Base-by-base conservation (phyloP, 23 tunicate genomes). In the Phallusia fumigata region DNA sequence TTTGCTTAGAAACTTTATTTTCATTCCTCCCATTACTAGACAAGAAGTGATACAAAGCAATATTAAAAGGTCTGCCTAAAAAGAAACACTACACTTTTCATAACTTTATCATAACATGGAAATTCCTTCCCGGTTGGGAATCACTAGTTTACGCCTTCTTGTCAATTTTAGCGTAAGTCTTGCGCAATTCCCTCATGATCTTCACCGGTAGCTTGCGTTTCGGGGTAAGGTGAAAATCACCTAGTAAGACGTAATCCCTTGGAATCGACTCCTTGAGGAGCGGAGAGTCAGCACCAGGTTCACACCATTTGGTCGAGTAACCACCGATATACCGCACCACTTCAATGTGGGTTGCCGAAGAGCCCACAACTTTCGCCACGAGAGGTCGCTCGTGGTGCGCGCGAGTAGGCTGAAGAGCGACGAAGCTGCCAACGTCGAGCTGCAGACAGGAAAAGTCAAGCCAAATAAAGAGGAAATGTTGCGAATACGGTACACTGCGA, bases 361-460 rank as follows among this genome's bases (percentile, higher is more conserved):
- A n/a, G 24, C 65, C 11, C 0, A 85, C 78, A 12, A 79, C 78
- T 44, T 85, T 85, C 16, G 75, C 88, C 83, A 85, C 65, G 2
- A 85, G 83, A 21, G 88, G 88, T 18, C 88, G 88, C 44, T 85
- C 88, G 36, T 19, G 65, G 82, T 80, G 65, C 50, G 78, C 65
- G 5, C 79, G 65, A 10, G 28, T n/a, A 0, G 88, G 88, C 52
- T 79, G 78, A n/a, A 85, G 31, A 28, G 88, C 88, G 30, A 85
- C 83, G 35, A 85, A 49, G 6, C 78, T 75, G 65, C 65, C 45
- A 19, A 34, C 76, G 3, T 65, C 26, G 44, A 85, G 24, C 83
- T 77, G 80, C 40, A 28, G 24, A 52, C 65, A 52, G 19, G 19
- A n/a, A n/a, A n/a, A n/a, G n/a, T n/a, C n/a, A n/a, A n/a, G n/a